Base-by-base conservation (phyloP, 2,113 vertebrate genomes). In the Melanostigma gelatinosum region DNA sequence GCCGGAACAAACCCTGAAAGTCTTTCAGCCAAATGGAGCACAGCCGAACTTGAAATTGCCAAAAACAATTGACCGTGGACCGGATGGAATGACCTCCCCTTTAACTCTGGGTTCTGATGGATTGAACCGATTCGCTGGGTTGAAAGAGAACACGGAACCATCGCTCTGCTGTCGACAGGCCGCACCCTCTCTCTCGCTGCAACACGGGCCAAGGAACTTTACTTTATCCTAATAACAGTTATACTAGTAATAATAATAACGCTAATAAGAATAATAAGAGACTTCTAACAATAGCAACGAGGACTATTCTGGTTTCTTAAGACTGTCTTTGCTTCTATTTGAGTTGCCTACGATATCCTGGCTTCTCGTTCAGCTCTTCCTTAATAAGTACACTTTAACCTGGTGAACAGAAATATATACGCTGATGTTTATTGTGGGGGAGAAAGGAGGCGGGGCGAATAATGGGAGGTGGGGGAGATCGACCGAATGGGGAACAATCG, bases 321-420 rank as follows among this genome's bases (percentile, higher is more conserved):
- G 82, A 92, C 89, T 90, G 83, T 90, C 75, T 90, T 92, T 92
- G 91, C 93, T 92, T 93, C 80, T 87, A n/a, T 90, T 85, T 84
- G 89, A 91, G 91, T 93, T 77, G 92, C 90, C 90, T 78, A 32
- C 40, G 65, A 67, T 88, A 80, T 77, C 44, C 74, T 63, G 89
- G 92, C 92, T 89, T 89, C 91, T 93, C 89, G 46, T 77, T 91
- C 89, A 75, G 93, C 89, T 94, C 93, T 93, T 94, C 93, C 93
- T 90, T 68, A 86, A 91, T 72, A 85, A 70, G 62, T 86, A 90
- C 84, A 89, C 87, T 88, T 90, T 87, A 84, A 88, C 70, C 80
- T 76, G 77, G 79, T 66, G 81, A 80, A 88, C 60, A 42, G 54
- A 64, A 62, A 69, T 34, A 20, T n/a, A 12, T 34, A 12, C 2